A percentile compares a stretch with the other conserved stretches of the same genome.
phyloP scores from a whole-genome alignment of 2,888 invertebrate species.

The Eupithecia tripunctaria region DNA sequence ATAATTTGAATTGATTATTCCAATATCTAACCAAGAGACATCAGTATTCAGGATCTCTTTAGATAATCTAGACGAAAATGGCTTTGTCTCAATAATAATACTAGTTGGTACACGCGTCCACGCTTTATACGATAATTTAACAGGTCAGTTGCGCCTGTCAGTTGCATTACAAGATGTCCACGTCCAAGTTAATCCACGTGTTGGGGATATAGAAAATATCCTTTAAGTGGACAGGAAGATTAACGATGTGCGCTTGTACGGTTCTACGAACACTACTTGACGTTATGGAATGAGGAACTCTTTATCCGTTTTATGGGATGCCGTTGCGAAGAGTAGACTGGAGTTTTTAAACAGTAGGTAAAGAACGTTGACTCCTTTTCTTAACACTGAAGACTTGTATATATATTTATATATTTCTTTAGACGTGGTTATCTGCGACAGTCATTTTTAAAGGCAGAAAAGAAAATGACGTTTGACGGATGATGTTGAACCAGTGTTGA shows the following conservation, averaged over 20 bases:
- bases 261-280: slow-evolving; percentile 26
- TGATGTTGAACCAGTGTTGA: background rate
- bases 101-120: background rate
- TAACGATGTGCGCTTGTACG: slow-evolving; percentile 43
- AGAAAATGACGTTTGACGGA: slow-evolving; percentile 1
- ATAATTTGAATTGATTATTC: background rate
- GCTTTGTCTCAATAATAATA: background rate
- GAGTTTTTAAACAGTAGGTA: background rate
- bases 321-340: background rate
- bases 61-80: background rate
- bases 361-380: background rate
- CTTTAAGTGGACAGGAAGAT: slow-evolving; percentile 45
- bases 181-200: slow-evolving; percentile 19
- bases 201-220: slow-evolving; percentile 38
- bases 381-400: background rate
- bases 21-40: background rate
- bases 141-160: slow-evolving; percentile 11
- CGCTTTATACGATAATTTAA: slow-evolving; percentile 18
- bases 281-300: slow-evolving; percentile 25
- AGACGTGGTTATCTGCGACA: background rate
- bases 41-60: background rate
- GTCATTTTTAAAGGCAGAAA: background rate
- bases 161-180: slow-evolving; percentile 27
- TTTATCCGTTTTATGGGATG: slow-evolving; percentile 24
- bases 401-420: no score